A percentile compares a stretch with the other conserved stretches of the same genome.
These are phyloP conservation scores for Callaeas wilsoni DNA, from an alignment of 2,113 vertebrate species.

Conservation along the genomic window DNA sequence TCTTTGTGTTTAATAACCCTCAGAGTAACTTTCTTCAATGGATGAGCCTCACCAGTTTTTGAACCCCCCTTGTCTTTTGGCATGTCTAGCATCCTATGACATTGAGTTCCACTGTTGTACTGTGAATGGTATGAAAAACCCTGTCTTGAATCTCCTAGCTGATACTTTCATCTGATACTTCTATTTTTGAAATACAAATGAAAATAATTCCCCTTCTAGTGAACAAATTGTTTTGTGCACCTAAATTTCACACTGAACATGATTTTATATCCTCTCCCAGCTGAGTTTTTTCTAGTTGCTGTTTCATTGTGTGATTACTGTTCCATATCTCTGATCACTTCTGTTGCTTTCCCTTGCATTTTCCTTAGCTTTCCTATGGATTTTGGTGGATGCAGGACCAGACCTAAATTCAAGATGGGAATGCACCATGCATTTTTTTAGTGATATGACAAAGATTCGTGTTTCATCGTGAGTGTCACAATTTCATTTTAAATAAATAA, in stretches of 20 bases:
- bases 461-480: not conserved
- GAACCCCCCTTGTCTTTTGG: not conserved
- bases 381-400: not conserved
- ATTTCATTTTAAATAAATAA: not conserved
- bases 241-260: not conserved
- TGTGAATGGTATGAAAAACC: not conserved
- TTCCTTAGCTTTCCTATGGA: not conserved
- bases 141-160: not conserved
- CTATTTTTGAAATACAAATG: not conserved
- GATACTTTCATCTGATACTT: not conserved
- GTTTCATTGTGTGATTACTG: not conserved
- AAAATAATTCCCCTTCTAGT: not conserved
- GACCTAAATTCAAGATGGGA: not conserved
- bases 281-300: not conserved
- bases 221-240: fast-evolving
- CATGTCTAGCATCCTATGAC: not conserved
- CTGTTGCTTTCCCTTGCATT: not conserved
- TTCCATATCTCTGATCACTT: not conserved
- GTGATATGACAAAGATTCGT: not conserved
- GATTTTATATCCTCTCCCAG: not conserved
- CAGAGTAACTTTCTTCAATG: not conserved
- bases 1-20: not conserved
- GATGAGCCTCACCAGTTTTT: not conserved
- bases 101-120: not conserved
- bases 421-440: not conserved